Evolutionary conservation across 2,113 vertebrate genomes (phyloP).

Genomic region (Sitta europaea): DNA sequence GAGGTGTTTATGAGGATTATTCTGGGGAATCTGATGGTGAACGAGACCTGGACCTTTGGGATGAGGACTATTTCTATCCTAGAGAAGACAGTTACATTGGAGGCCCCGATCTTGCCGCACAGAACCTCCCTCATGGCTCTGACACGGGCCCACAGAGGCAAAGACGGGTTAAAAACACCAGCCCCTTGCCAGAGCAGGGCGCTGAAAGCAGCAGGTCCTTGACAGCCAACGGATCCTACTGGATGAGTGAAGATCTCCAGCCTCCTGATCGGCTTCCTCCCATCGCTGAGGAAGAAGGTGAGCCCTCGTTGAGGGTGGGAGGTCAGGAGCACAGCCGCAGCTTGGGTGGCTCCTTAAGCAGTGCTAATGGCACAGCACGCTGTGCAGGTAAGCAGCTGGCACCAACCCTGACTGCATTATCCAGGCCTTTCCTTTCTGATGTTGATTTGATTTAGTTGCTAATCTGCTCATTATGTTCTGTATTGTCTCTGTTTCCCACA

Average conservation of each 20-base stretch:
- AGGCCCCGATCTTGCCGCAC: background rate
- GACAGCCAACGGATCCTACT: background rate
- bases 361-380: conserved; percentile 35
- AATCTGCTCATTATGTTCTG: conserved; percentile 5
- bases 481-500: background rate
- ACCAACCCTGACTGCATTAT: background rate
- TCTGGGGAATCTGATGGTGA: conserved; percentile 60
- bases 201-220: background rate
- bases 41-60: conserved; percentile 17
- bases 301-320: conserved; percentile 39
- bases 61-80: conserved; percentile 25
- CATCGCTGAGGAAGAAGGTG: conserved; percentile 74
- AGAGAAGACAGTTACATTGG: conserved; percentile 13
- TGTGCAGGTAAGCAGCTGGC: conserved; percentile 66
- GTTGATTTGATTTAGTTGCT: conserved; percentile 29
- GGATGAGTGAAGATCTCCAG: conserved; percentile 37
- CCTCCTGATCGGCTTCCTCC: conserved; percentile 56
- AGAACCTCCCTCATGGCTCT: background rate
- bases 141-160: background rate
- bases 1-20: conserved; percentile 28
- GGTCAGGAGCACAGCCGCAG: background rate
- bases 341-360: conserved; percentile 44
- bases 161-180: background rate
- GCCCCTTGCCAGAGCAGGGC: background rate
- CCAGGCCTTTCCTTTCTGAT: background rate